Base-by-base conservation (phyloP, 2,888 invertebrate genomes). In the Nowickia ferox region DNA sequence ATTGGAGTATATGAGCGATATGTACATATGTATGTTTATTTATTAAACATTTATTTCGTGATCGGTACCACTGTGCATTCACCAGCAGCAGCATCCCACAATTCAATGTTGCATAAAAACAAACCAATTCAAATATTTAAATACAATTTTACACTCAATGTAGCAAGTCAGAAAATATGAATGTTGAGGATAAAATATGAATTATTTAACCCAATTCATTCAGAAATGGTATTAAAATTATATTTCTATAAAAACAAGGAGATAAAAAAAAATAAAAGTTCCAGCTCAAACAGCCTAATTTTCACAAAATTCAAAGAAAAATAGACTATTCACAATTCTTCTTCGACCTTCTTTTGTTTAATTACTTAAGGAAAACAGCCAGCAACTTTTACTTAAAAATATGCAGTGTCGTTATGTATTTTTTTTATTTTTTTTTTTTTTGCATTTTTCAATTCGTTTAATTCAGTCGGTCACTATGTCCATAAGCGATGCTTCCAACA, bases 401-500 rank as follows among this genome's bases (percentile, higher is more conserved):
- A 65, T 72, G 44, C n/a, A 65, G 38, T 46, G 6, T 55, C 38
- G 46, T 55, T 80, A 30, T 55, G 44, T 84, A 57, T 81, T 87
- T 69, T 17, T 84, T 53, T 53, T 68, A 75, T 75, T 30, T 81
- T 87, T 69, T 17, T 84, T 53, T 53, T 68, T 79, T 75, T 30
- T 30, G 30, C 30, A 44, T 55, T 75, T n/a, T 51, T 77, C 61
- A 61, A 69, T 68, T 81, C 65, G 17, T 74, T 81, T 66, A 53
- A 80, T 87, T 87, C 84, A 87, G 81, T 87, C 87, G 88, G 88
- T 87, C 88, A 88, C 74, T 87, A 86, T 84, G 82, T 86, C 77
- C 86, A 87, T 81, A 84, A 78, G 59, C 83, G 61, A 46, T 63
- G 44, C 15, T 44, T 11, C 10, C 19, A 22, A 57, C 30, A 30